Conservation (phyloP, 2,888 invertebrate species). For the Glomeris marginata region DNA sequence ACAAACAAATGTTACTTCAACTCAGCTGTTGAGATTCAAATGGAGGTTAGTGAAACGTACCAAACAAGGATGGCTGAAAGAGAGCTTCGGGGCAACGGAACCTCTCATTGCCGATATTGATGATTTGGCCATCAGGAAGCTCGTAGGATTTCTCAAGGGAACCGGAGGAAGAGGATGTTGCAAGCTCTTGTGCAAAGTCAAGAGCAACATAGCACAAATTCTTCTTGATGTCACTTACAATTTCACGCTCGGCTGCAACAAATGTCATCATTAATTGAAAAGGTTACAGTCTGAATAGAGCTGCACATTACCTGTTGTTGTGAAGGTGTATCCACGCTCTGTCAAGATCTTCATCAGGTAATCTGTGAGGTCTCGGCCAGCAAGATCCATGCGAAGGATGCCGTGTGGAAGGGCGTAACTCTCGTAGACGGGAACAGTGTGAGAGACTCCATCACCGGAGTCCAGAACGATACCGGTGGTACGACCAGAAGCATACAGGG, state of each 20-base stretch:
- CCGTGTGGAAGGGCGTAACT: conserved; percentile 40
- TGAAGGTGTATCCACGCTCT: conserved; percentile 36
- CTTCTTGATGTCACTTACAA: conserved; percentile 89
- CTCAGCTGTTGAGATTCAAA: no score
- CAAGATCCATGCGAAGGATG: conserved; percentile 36
- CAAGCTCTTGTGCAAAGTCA: conserved; percentile 93
- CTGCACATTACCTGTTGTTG: no score
- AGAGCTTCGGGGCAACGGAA: conserved; percentile 79
- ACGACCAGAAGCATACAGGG: conserved; percentile 83
- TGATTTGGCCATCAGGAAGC: conserved; percentile 77
- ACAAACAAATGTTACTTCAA: no score
- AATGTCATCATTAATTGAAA: conserved; percentile 3
- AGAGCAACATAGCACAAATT: conserved; percentile 86
- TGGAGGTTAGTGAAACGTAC: conserved; percentile 31
- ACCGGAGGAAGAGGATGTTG: conserved; percentile 76
- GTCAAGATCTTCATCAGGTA: conserved; percentile 42
- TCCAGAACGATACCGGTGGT: conserved; percentile 87
- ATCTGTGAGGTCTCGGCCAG: conserved; percentile 39
- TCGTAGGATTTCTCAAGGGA: conserved; percentile 87
- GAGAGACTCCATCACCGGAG: conserved; percentile 82
- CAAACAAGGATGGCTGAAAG: conserved; percentile 81
- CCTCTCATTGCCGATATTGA: conserved; percentile 74
- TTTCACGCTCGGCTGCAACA: conserved; percentile 60
- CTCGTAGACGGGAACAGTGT: no score
- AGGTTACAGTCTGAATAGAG: no score